Conservation (phyloP, 2,113 vertebrate genomes). For the Dermatemys mawii region DNA sequence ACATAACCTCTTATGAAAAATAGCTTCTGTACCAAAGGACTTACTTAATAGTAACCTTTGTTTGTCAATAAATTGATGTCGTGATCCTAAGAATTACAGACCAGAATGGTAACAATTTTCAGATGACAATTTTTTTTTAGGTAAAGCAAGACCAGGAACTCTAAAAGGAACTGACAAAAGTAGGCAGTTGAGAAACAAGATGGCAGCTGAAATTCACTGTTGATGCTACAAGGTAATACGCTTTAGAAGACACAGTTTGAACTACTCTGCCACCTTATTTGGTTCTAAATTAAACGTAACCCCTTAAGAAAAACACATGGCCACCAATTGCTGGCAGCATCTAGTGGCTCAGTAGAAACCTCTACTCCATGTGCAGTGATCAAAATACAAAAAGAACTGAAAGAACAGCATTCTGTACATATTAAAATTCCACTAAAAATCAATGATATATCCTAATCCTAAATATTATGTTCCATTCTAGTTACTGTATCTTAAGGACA, state of each 20-base stretch:
- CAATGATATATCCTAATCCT: neutral
- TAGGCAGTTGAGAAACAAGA: neutral
- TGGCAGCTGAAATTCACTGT: neutral
- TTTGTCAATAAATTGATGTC: neutral
- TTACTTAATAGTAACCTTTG: neutral
- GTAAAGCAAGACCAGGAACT: neutral
- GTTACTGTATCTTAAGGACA: neutral
- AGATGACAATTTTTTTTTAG: neutral
- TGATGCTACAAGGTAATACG: neutral
- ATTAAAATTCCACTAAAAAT: neutral
- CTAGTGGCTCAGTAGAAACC: neutral
- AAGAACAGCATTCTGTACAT: neutral
- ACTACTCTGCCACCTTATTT: neutral
- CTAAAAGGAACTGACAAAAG: neutral
- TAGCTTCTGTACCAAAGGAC: neutral
- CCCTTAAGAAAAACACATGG: neutral
- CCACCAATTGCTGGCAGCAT: neutral
- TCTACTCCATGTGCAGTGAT: neutral
- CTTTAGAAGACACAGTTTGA: neutral
- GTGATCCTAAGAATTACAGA: neutral
- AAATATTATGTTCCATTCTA: neutral
- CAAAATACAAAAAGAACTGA: neutral
- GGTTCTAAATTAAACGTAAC: neutral
- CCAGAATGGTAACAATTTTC: neutral
- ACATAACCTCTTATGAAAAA: accelerated